These are phyloP conservation scores for Corydoras maculifer DNA, from an alignment of 2,113 vertebrate genomes.

Conservation along the genomic window DNA sequence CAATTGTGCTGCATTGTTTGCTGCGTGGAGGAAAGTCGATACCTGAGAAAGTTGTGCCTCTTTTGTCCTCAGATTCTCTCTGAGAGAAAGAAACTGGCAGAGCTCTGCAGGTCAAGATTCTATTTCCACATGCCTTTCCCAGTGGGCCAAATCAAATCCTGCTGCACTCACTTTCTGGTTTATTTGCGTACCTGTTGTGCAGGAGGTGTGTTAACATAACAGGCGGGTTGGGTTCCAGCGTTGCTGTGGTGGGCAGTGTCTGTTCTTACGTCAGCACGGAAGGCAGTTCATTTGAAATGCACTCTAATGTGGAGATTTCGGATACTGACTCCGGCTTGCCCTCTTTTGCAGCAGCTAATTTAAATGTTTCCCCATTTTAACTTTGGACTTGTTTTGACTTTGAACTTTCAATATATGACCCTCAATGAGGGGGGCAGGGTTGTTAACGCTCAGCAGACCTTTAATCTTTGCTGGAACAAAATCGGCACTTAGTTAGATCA, in stretches of 20 bases:
- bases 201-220: background rate
- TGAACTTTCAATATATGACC: slow-evolving; percentile 58
- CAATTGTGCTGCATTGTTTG: slow-evolving; percentile 42
- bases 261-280: background rate
- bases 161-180: background rate
- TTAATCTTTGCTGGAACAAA: slow-evolving; percentile 38
- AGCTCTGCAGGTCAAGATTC: slow-evolving; percentile 27
- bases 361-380: slow-evolving; percentile 51
- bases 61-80: slow-evolving; percentile 28
- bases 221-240: background rate
- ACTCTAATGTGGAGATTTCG: slow-evolving; percentile 26
- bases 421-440: slow-evolving; percentile 6
- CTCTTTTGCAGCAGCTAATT: slow-evolving; percentile 52
- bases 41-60: slow-evolving; percentile 39
- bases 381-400: slow-evolving; percentile 67
- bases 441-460: slow-evolving; percentile 29
- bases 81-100: slow-evolving; percentile 18
- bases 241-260: slow-evolving; percentile 3
- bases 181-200: slow-evolving; percentile 7
- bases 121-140: slow-evolving; percentile 27
- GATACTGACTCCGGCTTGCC: slow-evolving; percentile 8
- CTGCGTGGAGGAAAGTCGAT: slow-evolving; percentile 33
- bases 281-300: slow-evolving; percentile 19
- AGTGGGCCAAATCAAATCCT: slow-evolving; percentile 27
- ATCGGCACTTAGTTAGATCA: background rate